Evolutionary conservation across 2,888 invertebrate genomes (phyloP), one percentile per base, ranked within the genome.

Genomic region (Tolmerus cingulatus): DNA sequence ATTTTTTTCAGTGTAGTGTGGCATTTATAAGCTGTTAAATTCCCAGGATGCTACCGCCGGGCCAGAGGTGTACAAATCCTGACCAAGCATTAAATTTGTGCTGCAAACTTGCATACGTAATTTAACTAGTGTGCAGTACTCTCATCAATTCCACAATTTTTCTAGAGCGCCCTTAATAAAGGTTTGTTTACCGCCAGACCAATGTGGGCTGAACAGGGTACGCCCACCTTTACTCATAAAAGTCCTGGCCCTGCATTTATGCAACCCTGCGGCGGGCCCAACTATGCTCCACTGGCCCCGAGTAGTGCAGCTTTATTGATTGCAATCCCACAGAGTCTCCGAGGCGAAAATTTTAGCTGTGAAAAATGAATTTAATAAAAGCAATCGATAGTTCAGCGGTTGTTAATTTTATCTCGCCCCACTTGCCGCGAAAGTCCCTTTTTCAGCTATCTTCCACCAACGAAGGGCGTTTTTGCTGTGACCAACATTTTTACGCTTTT

Each of bases 231-330:
- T 74, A 43, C 74, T 40, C 85, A 74, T 74, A 51, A 51, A 51
- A 51, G 51, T 51, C 51, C 51, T 51, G 51, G n/a, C 30, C 23
- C 46, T 46, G 46, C 74, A 74, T 74, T 85, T 74, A 43, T 85
- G 74, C 85, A 74, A 46, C 12, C 23, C 8, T 12, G 23, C 81
- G 23, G 74, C 51, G 23, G 37, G 14, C 23, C 74, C n/a, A 74
- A 16, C 74, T 46, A 37, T 16, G 14, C 66, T 66, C 66, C 5
- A 46, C 66, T 27, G 3, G 37, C 12, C 12, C 37, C 74, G 84
- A 85, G 85, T 74, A 85, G 85, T 74, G 85, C 85, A 82, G 66
- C 43, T 85, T 85, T 85, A 85, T 85, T 85, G 85, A 85, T 85
- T 43, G 57, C 46, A 46, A 40, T 66, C 23, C 74, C 74, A 84